A percentile compares a stretch with the other conserved stretches of the same genome.
Evolutionary conservation across 1,140 invertebrate genomes (phyloP).

Genomic region (Camponotus floridanus): DNA sequence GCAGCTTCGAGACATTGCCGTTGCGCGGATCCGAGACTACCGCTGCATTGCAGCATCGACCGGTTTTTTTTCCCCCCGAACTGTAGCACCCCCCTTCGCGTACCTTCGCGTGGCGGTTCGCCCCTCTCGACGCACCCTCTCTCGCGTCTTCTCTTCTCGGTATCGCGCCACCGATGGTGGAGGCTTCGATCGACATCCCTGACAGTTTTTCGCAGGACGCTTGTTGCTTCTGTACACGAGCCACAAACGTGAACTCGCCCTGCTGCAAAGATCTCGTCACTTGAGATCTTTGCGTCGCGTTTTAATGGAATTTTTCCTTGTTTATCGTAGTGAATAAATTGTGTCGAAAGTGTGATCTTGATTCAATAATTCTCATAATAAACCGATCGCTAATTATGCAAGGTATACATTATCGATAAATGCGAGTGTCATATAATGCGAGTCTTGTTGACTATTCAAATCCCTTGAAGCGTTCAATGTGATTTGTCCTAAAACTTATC

Average conservation of each 20-base stretch:
- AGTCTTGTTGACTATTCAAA: not conserved
- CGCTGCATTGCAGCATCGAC: slow-evolving; percentile 40
- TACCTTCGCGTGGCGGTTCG: not conserved
- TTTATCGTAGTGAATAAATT: slow-evolving; percentile 4
- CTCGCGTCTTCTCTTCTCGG: not conserved
- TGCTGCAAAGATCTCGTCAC: not conserved
- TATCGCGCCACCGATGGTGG: not conserved
- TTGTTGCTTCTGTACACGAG: slow-evolving; percentile 48
- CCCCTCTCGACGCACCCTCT: slow-evolving; percentile 10
- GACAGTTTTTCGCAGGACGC: slow-evolving; percentile 53
- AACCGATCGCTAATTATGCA: not conserved
- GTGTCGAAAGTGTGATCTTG: not conserved
- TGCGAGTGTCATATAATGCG: not conserved
- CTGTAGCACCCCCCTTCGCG: not conserved
- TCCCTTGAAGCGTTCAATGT: not conserved
- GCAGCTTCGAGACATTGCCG: not conserved
- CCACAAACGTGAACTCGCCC: slow-evolving; percentile 5
- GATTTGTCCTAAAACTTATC: not conserved
- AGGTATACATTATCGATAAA: slow-evolving; percentile 5
- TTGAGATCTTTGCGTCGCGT: not conserved
- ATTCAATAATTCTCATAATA: not conserved
- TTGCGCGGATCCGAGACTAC: not conserved
- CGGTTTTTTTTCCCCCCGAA: not conserved
- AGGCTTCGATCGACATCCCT: slow-evolving; percentile 33
- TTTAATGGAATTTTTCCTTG: not conserved